Evolutionary conservation across 1,140 invertebrate genomes (phyloP).

Genomic region (Pachyrhynchus sulphureomaculatus): DNA sequence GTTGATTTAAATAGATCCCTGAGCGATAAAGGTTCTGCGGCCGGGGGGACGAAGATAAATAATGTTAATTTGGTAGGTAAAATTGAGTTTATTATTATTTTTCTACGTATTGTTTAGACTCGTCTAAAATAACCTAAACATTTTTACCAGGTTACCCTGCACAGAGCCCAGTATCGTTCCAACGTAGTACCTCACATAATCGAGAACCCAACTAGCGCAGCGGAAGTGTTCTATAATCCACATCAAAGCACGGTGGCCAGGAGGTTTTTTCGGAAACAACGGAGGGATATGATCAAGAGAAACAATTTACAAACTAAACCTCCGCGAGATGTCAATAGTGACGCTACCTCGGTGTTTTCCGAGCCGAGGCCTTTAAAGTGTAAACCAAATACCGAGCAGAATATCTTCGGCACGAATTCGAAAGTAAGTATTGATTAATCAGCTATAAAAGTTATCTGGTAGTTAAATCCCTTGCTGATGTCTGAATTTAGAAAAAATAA

Average conservation of each 20-base stretch:
- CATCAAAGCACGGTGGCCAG: constrained; percentile 89
- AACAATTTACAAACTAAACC: constrained; percentile 71
- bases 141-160: constrained; percentile 52
- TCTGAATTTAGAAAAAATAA: no score
- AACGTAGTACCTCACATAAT: constrained; percentile 70
- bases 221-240: constrained; percentile 88
- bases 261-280: constrained; percentile 89
- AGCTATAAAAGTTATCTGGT: neutral
- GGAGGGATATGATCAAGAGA: constrained; percentile 68
- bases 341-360: constrained; percentile 56
- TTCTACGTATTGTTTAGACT: no score
- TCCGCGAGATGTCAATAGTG: constrained; percentile 62
- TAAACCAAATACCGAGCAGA: constrained; percentile 61
- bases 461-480: no score
- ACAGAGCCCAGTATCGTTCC: constrained; percentile 69
- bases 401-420: constrained; percentile 65
- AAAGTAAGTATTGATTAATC: constrained; percentile 49
- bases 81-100: neutral
- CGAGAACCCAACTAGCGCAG: constrained; percentile 59
- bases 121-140: no score
- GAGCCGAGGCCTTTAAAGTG: constrained; percentile 54
- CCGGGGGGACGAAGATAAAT: constrained; percentile 48
- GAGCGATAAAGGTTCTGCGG: constrained; percentile 31
- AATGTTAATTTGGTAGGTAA: constrained; percentile 63
- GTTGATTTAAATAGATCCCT: constrained; percentile 47